A percentile compares a stretch with the other conserved stretches of the same genome.
These are phyloP conservation scores for Drosophila equinoxialis DNA, from an alignment of 1,140 invertebrate genomes.

Conservation along the genomic window DNA sequence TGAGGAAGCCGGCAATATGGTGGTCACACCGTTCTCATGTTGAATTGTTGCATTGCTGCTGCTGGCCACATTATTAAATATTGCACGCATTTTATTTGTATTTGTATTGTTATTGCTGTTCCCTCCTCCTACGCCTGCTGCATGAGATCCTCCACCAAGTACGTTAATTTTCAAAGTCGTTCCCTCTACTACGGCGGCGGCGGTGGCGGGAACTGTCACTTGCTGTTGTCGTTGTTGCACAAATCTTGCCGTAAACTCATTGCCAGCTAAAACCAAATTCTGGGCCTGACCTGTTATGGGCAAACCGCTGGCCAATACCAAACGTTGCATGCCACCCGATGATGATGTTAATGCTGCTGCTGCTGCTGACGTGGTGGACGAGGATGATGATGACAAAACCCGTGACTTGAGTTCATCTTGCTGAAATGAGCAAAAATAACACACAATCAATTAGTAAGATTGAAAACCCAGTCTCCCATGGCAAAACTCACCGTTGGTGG, in stretches of 20 bases:
- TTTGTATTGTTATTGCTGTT: slow-evolving; percentile 49
- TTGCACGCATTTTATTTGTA: slow-evolving; percentile 70
- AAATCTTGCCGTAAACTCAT: slow-evolving; percentile 72
- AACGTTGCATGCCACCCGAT: slow-evolving; percentile 52
- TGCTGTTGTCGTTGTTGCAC: slow-evolving; percentile 44
- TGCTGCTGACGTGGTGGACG: slow-evolving; percentile 5
- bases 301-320: slow-evolving; percentile 73
- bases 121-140: slow-evolving; percentile 12
- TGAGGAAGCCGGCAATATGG: slow-evolving; percentile 76
- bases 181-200: neutral
- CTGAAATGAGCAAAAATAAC: slow-evolving; percentile 27
- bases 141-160: slow-evolving; percentile 63
- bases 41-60: slow-evolving; percentile 67
- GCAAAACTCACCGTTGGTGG: slow-evolving; percentile 57
- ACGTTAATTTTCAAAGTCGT: slow-evolving; percentile 44
- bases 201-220: neutral
- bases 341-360: slow-evolving; percentile 33
- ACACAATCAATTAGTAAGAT: no score
- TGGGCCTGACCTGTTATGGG: slow-evolving; percentile 70
- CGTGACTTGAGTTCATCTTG: slow-evolving; percentile 63
- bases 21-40: slow-evolving; percentile 79
- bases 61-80: slow-evolving; percentile 62
- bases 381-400: slow-evolving; percentile 3
- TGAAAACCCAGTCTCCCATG: neutral
- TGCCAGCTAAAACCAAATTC: slow-evolving; percentile 75